phyloP scores from a whole-genome alignment of 2,797 vertebrate species.

The Menidia menidia region DNA sequence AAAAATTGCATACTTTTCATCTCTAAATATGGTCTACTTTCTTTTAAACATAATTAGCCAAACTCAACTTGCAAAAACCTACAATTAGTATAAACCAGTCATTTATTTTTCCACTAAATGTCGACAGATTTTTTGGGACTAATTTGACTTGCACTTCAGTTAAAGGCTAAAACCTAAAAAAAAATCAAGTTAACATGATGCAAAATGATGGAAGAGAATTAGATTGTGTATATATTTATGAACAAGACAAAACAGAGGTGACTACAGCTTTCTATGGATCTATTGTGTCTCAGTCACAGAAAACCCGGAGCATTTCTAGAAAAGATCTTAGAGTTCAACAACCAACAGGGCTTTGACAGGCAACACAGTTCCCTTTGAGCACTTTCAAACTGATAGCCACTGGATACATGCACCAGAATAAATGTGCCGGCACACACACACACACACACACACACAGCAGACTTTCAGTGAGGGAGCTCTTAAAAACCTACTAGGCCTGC shows the following conservation, averaged over 20 bases:
- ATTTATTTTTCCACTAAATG: too few species aligned
- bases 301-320: constrained; percentile 75
- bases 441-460: constrained; percentile 4
- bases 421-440: background rate
- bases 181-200: constrained; percentile 13
- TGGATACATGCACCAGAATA: constrained; percentile 20
- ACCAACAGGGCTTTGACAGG: constrained; percentile 61
- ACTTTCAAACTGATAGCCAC: constrained; percentile 62
- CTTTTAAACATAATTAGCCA: too few species aligned
- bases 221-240: constrained; percentile 32
- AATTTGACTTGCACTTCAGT: constrained; percentile 3
- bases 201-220: background rate
- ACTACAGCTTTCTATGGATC: constrained; percentile 65
- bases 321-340: constrained; percentile 68
- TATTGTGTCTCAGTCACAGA: constrained; percentile 73
- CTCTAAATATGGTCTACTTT: too few species aligned
- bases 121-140: too few species aligned
- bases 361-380: constrained; percentile 69
- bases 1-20: constrained; percentile 14
- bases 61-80: too few species aligned
- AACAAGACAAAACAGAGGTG: constrained; percentile 36
- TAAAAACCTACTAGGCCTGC: constrained; percentile 43
- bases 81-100: too few species aligned
- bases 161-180: constrained; percentile 3
- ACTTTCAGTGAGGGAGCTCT: constrained; percentile 46